A percentile compares a stretch with the other conserved stretches of the same genome.
phyloP scores from a whole-genome alignment of 2,888 invertebrate genomes.

The Oscheius sp. region DNA sequence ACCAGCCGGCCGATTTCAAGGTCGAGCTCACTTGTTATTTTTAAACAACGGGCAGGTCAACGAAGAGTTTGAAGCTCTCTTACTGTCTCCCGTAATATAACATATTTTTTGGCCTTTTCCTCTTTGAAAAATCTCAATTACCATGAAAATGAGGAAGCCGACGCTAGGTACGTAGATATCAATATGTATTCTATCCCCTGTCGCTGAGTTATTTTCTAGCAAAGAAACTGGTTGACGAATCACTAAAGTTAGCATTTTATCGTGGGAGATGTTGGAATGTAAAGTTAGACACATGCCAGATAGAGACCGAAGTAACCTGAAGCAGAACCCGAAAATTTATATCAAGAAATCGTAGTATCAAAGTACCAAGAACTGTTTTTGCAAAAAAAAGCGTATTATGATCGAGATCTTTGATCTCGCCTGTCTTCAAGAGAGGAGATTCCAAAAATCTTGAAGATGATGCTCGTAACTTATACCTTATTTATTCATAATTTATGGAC shows the following conservation, averaged over 20 bases:
- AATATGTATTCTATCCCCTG: background rate
- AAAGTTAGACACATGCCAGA: conserved; percentile 55
- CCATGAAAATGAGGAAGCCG: conserved; percentile 58
- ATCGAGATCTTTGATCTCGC: conserved; percentile 52
- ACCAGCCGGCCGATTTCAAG: conserved; percentile 5
- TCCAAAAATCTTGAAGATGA: too few relatives aligned
- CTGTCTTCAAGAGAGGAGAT: too few relatives aligned
- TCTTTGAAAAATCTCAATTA: conserved; percentile 48
- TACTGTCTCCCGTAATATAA: conserved; percentile 55
- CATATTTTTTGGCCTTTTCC: conserved; percentile 44
- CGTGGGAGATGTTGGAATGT: conserved; percentile 35
- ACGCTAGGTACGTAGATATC: conserved; percentile 60
- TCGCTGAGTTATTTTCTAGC: conserved; percentile 25
- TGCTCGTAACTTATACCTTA: too few relatives aligned
- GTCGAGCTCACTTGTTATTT: background rate
- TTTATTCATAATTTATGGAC: too few relatives aligned
- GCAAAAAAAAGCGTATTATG: conserved; percentile 60
- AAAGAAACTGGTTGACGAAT: conserved; percentile 41
- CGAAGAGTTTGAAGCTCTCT: too few relatives aligned
- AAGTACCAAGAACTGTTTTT: conserved; percentile 48
- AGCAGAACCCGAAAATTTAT: conserved; percentile 41
- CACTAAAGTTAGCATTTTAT: conserved; percentile 53
- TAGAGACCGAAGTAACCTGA: conserved; percentile 62
- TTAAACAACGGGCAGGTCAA: too few relatives aligned
- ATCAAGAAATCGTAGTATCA: background rate